Evolutionary conservation across 2,888 invertebrate genomes (phyloP), one percentile per base, ranked within the genome.

Genomic region (Coelinius sp.): DNA sequence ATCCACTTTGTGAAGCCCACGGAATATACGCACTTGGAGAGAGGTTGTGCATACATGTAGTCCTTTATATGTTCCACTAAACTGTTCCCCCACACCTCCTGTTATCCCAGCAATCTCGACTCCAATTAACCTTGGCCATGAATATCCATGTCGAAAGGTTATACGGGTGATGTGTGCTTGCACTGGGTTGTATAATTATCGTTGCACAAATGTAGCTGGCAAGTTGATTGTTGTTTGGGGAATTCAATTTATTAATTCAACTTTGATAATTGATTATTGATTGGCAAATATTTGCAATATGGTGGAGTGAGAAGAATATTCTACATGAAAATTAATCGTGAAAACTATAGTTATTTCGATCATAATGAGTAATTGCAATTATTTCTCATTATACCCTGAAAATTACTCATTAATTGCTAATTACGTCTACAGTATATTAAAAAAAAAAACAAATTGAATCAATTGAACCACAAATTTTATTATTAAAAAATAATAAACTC

Each of bases 81-180:
- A 71, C 31, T 59, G 66, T 24, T 31, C 22, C 22, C 22, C n/a
- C n/a, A n/a, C n/a, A n/a, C n/a, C n/a, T n/a, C n/a, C 24, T 22
- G 66, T 41, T 59, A 67, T 59, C 22, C 66, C 27, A 46, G 46
- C 53, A 56, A 70, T 65, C 65, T 65, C 56, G 12, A 56, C 63
- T 56, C 59, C 59, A 71, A 71, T 71, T 66, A 66, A 71, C 66
- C 71, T 71, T 71, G 71, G 59, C 67, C 59, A 71, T 71, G 71
- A 71, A 71, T 71, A 71, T 65, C 56, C 24, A 59, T 71, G 66
- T 59, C 49, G 59, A 59, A 59, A 31, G 44, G 52, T 67, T 67
- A 52, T 25, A 25, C n/a, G 44, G 53, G 44, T 59, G 59, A 31
- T 20, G 46, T 49, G 46, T 20, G 44, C 14, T 17, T 44, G 46